Evolutionary conservation across 2,888 invertebrate genomes (phyloP).

Genomic region (Cheiracanthium punctorium): DNA sequence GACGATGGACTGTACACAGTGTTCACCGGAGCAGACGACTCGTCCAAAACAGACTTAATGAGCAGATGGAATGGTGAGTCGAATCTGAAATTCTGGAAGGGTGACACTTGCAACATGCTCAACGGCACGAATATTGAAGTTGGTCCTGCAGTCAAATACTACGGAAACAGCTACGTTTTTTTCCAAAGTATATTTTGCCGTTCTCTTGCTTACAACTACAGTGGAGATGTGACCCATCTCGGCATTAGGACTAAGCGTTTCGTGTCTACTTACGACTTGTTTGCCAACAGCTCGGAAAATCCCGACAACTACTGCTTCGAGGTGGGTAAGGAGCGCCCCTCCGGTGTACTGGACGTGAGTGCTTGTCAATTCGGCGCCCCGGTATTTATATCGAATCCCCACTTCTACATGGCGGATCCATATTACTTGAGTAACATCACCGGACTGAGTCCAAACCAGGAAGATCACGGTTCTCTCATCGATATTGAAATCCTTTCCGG

Average conservation of each 20-base stretch:
- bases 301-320: conserved; percentile 68
- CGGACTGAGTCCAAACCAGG: conserved; percentile 52
- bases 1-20: conserved; percentile 69
- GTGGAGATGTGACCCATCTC: conserved; percentile 2
- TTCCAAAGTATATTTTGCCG: conserved; percentile 57
- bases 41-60: conserved; percentile 39
- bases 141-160: conserved; percentile 25
- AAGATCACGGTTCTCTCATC: conserved; percentile 85
- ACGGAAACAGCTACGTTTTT: conserved; percentile 24
- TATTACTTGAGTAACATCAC: conserved; percentile 30
- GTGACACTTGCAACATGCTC: conserved; percentile 37
- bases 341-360: conserved; percentile 62
- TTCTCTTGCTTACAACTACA: conserved; percentile 54
- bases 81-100: conserved; percentile 43
- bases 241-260: conserved; percentile 55
- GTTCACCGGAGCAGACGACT: conserved; percentile 62
- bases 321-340: conserved; percentile 22
- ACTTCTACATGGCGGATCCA: conserved; percentile 68
- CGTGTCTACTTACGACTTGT: conserved; percentile 22
- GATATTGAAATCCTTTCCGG: conserved; percentile 88
- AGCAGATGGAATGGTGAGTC: conserved; percentile 60
- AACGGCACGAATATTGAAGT: conserved; percentile 56
- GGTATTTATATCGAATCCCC: conserved; percentile 59
- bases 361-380: conserved; percentile 70
- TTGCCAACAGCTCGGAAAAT: conserved; percentile 60